A percentile compares a stretch with the other conserved stretches of the same genome.
These are phyloP conservation scores for Eucera pruinosa DNA, from an alignment of 2,888 invertebrate species.

Conservation along the genomic window DNA sequence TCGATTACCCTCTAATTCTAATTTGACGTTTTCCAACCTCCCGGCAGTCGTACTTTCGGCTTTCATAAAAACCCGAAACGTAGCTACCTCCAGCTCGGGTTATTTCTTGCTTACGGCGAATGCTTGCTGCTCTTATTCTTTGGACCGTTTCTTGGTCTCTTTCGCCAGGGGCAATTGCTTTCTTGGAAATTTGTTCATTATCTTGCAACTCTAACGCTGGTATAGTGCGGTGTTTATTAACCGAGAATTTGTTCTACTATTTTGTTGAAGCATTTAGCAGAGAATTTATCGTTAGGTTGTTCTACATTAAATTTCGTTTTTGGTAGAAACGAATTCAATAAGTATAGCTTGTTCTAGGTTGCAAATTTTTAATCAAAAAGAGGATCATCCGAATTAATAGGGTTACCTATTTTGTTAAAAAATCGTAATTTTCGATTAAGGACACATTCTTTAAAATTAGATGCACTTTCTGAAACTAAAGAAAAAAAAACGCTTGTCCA, in stretches of 20 bases:
- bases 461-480: too few species aligned
- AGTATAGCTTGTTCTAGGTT: too few species aligned
- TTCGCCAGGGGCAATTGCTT: background rate
- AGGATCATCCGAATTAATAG: too few species aligned
- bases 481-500: too few species aligned
- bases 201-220: background rate
- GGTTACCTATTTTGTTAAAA: too few species aligned
- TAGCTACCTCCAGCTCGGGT: background rate
- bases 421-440: too few species aligned
- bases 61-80: slow-evolving; percentile 36
- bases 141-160: background rate
- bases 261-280: too few species aligned
- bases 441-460: too few species aligned
- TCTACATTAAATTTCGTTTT: background rate
- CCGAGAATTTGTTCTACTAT: background rate
- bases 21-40: slow-evolving; percentile 59
- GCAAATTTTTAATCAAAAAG: too few species aligned
- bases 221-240: background rate
- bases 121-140: background rate
- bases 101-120: slow-evolving; percentile 3
- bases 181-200: slow-evolving; percentile 21
- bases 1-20: slow-evolving; percentile 71
- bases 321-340: too few species aligned
- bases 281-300: too few species aligned
- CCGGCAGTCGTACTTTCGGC: slow-evolving; percentile 33